Evolutionary conservation across 2,113 vertebrate species (phyloP), one percentile per base, ranked within the genome.

Genomic region (Myotis brandtii): DNA sequence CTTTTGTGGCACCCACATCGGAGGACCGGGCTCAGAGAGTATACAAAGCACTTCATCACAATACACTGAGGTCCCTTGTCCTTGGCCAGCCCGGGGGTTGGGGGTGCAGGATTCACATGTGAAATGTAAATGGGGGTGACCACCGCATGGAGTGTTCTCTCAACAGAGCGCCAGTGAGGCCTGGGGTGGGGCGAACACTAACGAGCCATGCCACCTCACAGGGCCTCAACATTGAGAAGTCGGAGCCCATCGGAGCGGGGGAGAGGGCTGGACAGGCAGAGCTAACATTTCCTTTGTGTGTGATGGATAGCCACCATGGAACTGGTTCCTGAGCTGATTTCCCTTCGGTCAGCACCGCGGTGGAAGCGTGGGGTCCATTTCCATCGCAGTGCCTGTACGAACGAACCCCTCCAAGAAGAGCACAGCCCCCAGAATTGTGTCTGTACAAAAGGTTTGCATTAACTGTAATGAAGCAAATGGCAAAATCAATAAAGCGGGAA

Each of bases 401-500:
- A 4, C 67, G 95, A 97, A 96, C 97, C 98, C 94, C 92, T 97
- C 95, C 2, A 13, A 97, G 95, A 96, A 91, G 97, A 98, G 96
- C 72, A 34, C 17, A 25, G 95, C 72, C 32, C 90, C 90, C 70
- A 94, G 95, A 96, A 96, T 90, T 94, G 97, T 85, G 93, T 97
- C 96, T 86, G 72, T 96, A 96, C 96, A 98, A 98, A 98, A 97
- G 97, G 98, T 97, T 97, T 98, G 97, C 98, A 97, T 98, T 98
- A 98, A 97, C 96, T 86, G 94, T 98, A 98, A 98, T 98, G 98
- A 99, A 98, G 98, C 98, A 98, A 98, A 99, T 98, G 98, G 98
- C 98, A 99, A 99, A 99, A 98, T 99, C 99, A 98, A 99, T 99
- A 99, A 98, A 97, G 98, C 77, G 90, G 97, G 97, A 98, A 98